Evolutionary conservation across 2,888 invertebrate genomes (phyloP).

Genomic region (Megamerina dolium): DNA sequence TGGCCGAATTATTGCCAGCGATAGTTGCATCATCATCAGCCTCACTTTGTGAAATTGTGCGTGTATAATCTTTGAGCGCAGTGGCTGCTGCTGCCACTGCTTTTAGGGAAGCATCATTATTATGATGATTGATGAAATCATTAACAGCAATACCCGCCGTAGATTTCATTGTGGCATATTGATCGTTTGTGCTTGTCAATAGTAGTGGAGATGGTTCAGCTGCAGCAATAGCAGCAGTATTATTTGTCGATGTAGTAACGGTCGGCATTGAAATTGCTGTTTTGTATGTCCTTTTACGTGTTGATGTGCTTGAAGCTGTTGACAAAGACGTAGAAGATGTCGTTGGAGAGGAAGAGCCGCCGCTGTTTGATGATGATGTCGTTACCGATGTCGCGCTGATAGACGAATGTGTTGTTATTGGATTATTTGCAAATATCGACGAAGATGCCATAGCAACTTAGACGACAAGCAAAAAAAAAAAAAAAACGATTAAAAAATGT

Average conservation of each 20-base stretch:
- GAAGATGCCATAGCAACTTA: conserved; percentile 46
- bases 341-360: conserved; percentile 20
- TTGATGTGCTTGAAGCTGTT: conserved; percentile 25
- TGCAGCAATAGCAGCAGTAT: conserved; percentile 11
- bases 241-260: conserved; percentile 12
- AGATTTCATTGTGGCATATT: conserved; percentile 13
- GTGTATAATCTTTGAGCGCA: conserved; percentile 34
- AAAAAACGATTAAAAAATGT: too few species aligned
- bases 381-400: conserved; percentile 21
- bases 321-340: conserved; percentile 20
- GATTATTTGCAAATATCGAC: conserved; percentile 43
- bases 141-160: too few species aligned
- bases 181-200: too few species aligned
- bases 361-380: conserved; percentile 11
- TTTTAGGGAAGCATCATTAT: conserved; percentile 12
- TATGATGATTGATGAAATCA: too few species aligned
- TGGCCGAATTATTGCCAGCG: conserved; percentile 17
- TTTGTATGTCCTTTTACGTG: conserved; percentile 45
- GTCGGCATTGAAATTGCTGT: conserved; percentile 41
- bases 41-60: conserved; percentile 41
- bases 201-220: conserved; percentile 16
- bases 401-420: conserved; percentile 36
- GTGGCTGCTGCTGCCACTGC: conserved; percentile 19
- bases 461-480: too few species aligned
- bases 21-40: conserved; percentile 21